Evolutionary conservation across 2,113 vertebrate species (phyloP), one percentile per base, ranked within the genome.

Genomic region (Rissa tridactyla): DNA sequence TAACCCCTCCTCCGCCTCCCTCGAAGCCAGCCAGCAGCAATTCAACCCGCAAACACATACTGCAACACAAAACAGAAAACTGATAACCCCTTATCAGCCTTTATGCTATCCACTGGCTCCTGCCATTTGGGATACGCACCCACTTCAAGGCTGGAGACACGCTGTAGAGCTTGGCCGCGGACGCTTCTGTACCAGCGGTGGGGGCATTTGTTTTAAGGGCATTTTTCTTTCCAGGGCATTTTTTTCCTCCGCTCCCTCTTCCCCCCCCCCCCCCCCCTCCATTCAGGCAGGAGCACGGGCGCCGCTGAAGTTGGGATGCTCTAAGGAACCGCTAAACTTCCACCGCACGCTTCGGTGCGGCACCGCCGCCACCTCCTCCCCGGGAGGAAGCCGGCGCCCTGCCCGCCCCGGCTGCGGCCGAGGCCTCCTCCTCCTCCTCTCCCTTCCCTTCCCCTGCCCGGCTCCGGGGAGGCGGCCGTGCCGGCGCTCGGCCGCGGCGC

Each of bases 231-330:
- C 84, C 82, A 38, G 73, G 65, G 65, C 47, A 49, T 95, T 82
- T 68, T 66, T 27, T 9, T 30, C 55, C 3, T 60, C 57, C 6
- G 30, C 44, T 69, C 26, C 15, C 57, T 51, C 42, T 38, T 52
- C 11, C 32, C 3, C 10, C 29, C 21, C 14, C 26, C 15, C 26
- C 9, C 26, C 27, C 13, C 26, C 27, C 54, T 15, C 78, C 70
- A 78, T 65, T 15, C 64, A 82, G 60, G 81, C 65, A 65, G 47
- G 49, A 75, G 68, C 76, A 60, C 23, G 61, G 83, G 91, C 26
- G 79, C 79, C 70, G 76, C 94, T n/a, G 38, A 96, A 95, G 88
- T 94, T 94, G 22, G 70, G 90, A 92, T 90, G 90, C 93, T 92
- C 83, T 27, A 44, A 61, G 88, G 72, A 93, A 46, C 79, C 69